Base-by-base conservation (phyloP, 1,140 invertebrate genomes). In the Drosophila littoralis region DNA sequence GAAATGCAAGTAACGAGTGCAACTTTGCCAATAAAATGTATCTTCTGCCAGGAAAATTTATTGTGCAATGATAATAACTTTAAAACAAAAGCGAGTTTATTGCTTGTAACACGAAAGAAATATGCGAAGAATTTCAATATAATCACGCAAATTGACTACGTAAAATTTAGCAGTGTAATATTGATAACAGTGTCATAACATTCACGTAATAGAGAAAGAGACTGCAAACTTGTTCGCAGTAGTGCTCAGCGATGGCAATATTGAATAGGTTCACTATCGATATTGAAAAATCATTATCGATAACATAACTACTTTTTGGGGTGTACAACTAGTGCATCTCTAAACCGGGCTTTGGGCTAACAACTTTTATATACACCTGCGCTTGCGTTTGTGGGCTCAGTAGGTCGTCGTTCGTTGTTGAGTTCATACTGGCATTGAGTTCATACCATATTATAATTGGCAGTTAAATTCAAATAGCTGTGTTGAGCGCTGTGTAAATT, bases 401-500 rank as follows among this genome's bases (percentile, higher is more conserved):
- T 82, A 40, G 54, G 33, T 63, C 63, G 51, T 70, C 36, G 66
- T 83, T 52, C 76, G 72, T 65, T 69, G 64, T 52, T 65, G 71
- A 69, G 72, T 79, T 68, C 52, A 66, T 54, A 76, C 43, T 57
- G 43, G 48, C 22, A 38, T 67, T 61, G 57, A 32, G 63, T 43
- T 17, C 8, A 43, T 58, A 10, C 32, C 13, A 43, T 63, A 66
- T 15, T 36, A 42, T 51, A 48, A 58, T 55, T 74, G 64, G 48
- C 46, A 48, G 81, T 80, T 77, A 42, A 33, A 48, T 82, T 74
- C 32, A 50, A 84, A 83, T 69, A 48, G 13, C 59, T 66, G 40
- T 59, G 79, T 59, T 32, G 36, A 78, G 43, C 61, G 48, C 54
- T 75, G 70, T 79, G 80, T 75, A 71, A 71, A 79, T 59, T 60